phyloP scores from a whole-genome alignment of 2,888 invertebrate genomes.

The Chrysomela aeneicollis region DNA sequence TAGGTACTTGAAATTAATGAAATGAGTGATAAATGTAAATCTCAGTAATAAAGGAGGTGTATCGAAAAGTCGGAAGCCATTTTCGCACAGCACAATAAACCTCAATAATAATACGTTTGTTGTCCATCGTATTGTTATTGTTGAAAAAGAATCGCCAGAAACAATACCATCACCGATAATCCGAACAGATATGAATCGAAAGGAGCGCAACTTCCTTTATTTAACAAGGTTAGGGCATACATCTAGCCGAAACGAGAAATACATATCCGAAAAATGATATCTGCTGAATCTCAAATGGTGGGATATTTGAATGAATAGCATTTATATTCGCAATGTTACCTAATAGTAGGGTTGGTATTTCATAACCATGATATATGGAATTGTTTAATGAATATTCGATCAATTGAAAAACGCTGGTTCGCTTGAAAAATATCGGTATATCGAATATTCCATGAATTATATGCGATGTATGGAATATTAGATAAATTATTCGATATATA shows the following conservation, averaged over 20 bases:
- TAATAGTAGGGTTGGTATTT: background rate
- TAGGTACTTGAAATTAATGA: no score
- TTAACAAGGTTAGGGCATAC: slow-evolving; percentile 40
- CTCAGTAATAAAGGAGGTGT: background rate
- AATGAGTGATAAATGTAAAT: no score
- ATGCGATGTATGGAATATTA: no score
- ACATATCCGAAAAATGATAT: slow-evolving; percentile 23
- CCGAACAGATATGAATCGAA: slow-evolving; percentile 29
- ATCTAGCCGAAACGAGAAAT: slow-evolving; percentile 29
- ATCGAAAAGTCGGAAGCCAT: background rate
- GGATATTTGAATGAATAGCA: background rate
- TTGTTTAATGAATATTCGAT: no score
- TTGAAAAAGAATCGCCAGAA: background rate
- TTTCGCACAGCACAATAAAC: background rate
- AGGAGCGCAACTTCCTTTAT: slow-evolving; percentile 36
- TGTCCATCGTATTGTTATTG: background rate
- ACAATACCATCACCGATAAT: slow-evolving; percentile 28
- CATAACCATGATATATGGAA: background rate
- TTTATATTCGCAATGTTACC: background rate
- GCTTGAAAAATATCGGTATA: no score
- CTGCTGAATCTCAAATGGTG: no score
- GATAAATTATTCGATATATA: no score
- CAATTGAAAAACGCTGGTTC: no score
- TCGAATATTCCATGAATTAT: no score
- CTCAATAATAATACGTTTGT: background rate